Base-by-base conservation (phyloP, 2,113 vertebrate genomes). In the Merops nubicus region DNA sequence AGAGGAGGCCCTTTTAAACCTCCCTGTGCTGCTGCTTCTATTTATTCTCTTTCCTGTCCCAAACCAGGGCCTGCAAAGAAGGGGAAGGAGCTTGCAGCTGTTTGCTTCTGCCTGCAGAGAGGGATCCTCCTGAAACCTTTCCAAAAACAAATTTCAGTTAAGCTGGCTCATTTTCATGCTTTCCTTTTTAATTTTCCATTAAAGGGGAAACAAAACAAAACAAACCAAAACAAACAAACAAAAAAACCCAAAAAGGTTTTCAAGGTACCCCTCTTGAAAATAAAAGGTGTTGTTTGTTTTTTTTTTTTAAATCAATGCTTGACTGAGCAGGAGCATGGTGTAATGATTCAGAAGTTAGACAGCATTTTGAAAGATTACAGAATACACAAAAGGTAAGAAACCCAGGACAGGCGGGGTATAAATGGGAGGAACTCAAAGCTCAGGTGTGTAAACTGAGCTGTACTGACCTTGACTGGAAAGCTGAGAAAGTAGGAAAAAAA, bases 331-430 rank as follows among this genome's bases (percentile, higher is more conserved):
- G n/a, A 72, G 50, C 45, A 56, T 0, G 0, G 74, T 1, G 0
- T 45, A 36, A 59, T 0, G 6, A 84, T 91, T 90, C 76, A 86
- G 28, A 67, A 86, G 56, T 60, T 23, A 63, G 28, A 12, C 82
- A 78, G 70, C n/a, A 15, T n/a, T 0, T 3, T 54, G 85, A 77
- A 76, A 91, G 68, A 91, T 95, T 93, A 70, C 50, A 90, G 84
- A 47, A 31, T 9, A 70, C 5, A 86, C 89, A 95, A 96, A 84
- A 63, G 64, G 26, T 28, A 29, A 81, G 93, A 95, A 96, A 95
- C 75, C 90, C 79, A 3, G 92, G 92, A 93, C 90, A 93, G n/a
- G 1, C 59, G 31, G 64, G 9, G 0, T n/a, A 12, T 65, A 81
- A 92, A 95, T 83, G 70, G 70, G 60, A 92, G 68, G 90, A 90